Base-by-base conservation (phyloP, 2,113 vertebrate species). In the Varanus salvator region DNA sequence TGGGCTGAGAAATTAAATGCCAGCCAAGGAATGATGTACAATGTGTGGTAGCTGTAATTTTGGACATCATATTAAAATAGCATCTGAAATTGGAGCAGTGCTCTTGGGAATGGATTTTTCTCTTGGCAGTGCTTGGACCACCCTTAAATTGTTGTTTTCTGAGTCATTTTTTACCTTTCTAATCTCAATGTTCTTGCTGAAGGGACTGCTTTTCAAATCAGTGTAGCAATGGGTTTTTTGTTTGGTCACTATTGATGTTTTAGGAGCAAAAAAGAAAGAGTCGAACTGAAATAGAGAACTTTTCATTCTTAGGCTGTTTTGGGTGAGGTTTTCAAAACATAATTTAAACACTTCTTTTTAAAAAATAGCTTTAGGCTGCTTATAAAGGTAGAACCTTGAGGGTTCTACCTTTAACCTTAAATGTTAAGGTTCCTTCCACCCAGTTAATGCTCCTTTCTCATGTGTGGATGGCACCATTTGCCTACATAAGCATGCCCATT, bases 21-120 rank as follows among this genome's bases (percentile, higher is more conserved):
- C 84, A 81, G 8, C 77, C 69, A 81, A 44, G 75, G 17, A 12
- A 86, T 82, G 77, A 66, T 64, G 31, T 72, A 52, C 15, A 81
- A 21, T 50, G 52, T 66, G 17, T 29, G 38, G 66, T 66, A 17
- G 52, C 19, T 64, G 8, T 82, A 86, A 57, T 74, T 86, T 81
- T 81, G 75, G 69, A 82, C 54, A 48, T 52, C 21, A 14, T 23
- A 50, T 50, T 90, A 80, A 86, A 86, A 86, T 50, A 75, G 57
- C 68, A 50, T 38, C 74, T 68, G 71, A 66, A 81, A 81, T 50
- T n/a, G 38, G 21, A 84, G 66, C 27, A 66, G 29, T 25, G 57
- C 44, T n/a, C 34, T n/a, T 89, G 54, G 54, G 52, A 83, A 89
- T 83, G 27, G 15, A 66, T 89, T 83, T 89, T 88, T 88, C 27